Evolutionary conservation across 2,113 vertebrate species (phyloP), one percentile per base, ranked within the genome.

Genomic region (Leptobrachium ailaonicum): DNA sequence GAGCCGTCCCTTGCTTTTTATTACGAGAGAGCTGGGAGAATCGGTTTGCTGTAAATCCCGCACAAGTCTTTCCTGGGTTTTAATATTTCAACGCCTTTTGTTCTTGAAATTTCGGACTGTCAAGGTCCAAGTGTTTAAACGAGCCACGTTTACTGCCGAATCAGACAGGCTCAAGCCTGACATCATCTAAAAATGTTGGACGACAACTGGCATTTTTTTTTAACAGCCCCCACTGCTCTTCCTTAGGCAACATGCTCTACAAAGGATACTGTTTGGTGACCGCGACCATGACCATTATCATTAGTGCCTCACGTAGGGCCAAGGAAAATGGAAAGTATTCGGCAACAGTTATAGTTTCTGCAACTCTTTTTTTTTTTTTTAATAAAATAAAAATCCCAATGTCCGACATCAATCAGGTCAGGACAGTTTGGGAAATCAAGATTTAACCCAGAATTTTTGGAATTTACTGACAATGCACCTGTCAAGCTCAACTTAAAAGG

Each of bases 1-100:
- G 2, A 88, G 62, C 83, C 82, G 42, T 87, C 2, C n/a, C 88
- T 87, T 84, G 81, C 82, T 45, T 85, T 32, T 84, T 78, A 10
- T 8, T 58, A 75, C 1, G 73, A 71, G 14, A 14, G 80, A 85
- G 87, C 82, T 82, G 85, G 54, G 75, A 71, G 75, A 58, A 10
- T 12, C 14, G 60, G 41, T 67, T 69, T 45, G 80, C 43, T 82
- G 75, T 75, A 44, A 76, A 76, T 76, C 62, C 64, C 53, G 20
- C 71, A 54, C n/a, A 45, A 67, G 41, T 41, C 71, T 67, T 41
- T 74, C 43, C 71, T 73, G 78, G 20, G 50, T 67, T n/a, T 53
- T 41, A 54, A 10, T 43, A 74, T 68, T 68, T 76, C 45, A 50
- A 41, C 50, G 47, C 45, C 10, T 20, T 68, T 56, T 56, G 42